A percentile compares a stretch with the other conserved stretches of the same genome.
These are phyloP conservation scores for Heterodera schachtii DNA, from an alignment of 1,140 invertebrate genomes.

Conservation along the genomic window DNA sequence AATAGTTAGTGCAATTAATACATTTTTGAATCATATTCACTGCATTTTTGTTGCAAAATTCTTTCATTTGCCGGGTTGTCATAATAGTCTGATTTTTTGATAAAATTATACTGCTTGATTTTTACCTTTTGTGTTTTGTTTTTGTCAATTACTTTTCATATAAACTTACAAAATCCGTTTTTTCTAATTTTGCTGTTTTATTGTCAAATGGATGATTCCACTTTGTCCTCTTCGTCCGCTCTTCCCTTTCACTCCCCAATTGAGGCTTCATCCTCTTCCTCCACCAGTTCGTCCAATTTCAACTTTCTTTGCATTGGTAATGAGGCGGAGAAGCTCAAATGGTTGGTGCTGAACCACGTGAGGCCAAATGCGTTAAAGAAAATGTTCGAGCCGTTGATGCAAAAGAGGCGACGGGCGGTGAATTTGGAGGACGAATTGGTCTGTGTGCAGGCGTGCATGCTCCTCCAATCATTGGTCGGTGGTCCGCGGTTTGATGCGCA, in stretches of 20 bases:
- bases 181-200: neutral
- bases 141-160: neutral
- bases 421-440: slow-evolving; percentile 33
- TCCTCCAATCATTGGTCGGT: slow-evolving; percentile 21
- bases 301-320: slow-evolving; percentile 44
- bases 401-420: neutral
- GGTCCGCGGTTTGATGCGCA: neutral
- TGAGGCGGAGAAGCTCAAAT: slow-evolving; percentile 40
- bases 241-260: neutral
- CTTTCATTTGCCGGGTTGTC: no score
- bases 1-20: no score
- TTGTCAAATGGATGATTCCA: neutral
- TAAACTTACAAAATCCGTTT: neutral
- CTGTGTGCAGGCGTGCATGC: slow-evolving; percentile 32
- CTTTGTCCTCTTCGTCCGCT: neutral
- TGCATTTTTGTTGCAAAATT: no score
- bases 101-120: no score
- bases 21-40: no score
- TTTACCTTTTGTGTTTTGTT: neutral
- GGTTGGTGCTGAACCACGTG: slow-evolving; percentile 40
- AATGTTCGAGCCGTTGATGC: slow-evolving; percentile 29
- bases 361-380: slow-evolving; percentile 22
- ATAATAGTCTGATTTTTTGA: no score
- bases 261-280: neutral
- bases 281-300: slow-evolving; percentile 9